Base-by-base conservation (phyloP, 2,113 vertebrate genomes). In the Noctilio leporinus region DNA sequence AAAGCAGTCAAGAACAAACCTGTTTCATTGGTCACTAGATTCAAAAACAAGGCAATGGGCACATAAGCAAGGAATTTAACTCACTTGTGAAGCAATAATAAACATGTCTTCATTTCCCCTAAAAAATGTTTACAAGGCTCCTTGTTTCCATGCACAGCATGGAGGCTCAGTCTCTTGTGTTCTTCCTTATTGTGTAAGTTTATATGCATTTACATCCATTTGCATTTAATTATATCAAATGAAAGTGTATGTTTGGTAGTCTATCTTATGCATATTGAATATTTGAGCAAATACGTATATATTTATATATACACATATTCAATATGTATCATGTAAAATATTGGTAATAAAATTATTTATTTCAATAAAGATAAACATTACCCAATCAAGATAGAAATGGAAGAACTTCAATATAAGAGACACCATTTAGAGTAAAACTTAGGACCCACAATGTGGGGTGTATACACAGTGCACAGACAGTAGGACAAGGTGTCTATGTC, bases 111-210 rank as follows among this genome's bases (percentile, higher is more conserved):
- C 8, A 12, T 55, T 72, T 47, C n/a, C n/a, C n/a, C 73, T 64
- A 38, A 24, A 7, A 65, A 72, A 20, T 3, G 1, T n/a, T 2
- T 30, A 30, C 11, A 10, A 2, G 1, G 10, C 3, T n/a, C n/a
- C n/a, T n/a, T n/a, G n/a, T 33, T 51, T 5, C 53, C 35, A 82
- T 33, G 28, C 3, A 30, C 3, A 40, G 59, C 70, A 24, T 22
- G 10, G 24, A 20, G 16, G 16, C 16, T 3, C 33, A 8, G 26
- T 28, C 14, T 22, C 38, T 45, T 35, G 14, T 35, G 4, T 30
- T 28, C 40, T n/a, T 62, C 57, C 24, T 78, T 47, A 35, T 0
- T 3, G 19, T 30, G 11, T 45, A 45, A 26, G 51, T 22, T 6
- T 35, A 12, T 35, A 22, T 1, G 7, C 33, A 22, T 7, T 30